Percentiles rank a stretch among this genome's conserved stretches.
Evolutionary conservation across 2,888 invertebrate species (phyloP).

Genomic region (Geotrupes spiniger): DNA sequence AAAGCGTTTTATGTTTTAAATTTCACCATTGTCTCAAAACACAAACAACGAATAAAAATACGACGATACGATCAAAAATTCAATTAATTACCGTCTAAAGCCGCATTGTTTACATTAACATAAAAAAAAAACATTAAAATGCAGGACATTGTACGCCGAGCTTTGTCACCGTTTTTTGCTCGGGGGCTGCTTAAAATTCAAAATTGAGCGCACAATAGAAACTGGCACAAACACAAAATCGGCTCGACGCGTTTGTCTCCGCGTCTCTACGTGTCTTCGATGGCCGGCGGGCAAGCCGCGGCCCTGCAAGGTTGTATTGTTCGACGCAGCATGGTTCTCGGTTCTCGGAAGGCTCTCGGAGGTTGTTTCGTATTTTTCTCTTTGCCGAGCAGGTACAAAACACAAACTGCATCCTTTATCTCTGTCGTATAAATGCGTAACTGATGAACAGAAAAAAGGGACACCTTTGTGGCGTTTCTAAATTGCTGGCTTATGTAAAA

Average conservation of each 20-base stretch:
- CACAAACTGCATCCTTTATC: slow-evolving; percentile 6
- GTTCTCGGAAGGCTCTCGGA: slow-evolving; percentile 24
- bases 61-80: no score
- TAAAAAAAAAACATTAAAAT: slow-evolving; percentile 13
- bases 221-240: slow-evolving; percentile 11
- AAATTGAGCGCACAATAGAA: slow-evolving; percentile 24
- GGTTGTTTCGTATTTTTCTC: slow-evolving; percentile 19
- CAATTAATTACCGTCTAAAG: neutral
- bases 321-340: slow-evolving; percentile 29
- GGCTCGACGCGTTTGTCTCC: slow-evolving; percentile 19
- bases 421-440: slow-evolving; percentile 9
- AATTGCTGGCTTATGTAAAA: slow-evolving; percentile 11
- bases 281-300: slow-evolving; percentile 21
- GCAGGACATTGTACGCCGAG: slow-evolving; percentile 11
- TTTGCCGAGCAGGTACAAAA: slow-evolving; percentile 18
- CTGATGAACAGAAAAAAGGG: slow-evolving; percentile 4
- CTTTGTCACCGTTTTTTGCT: slow-evolving; percentile 9
- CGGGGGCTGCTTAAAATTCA: slow-evolving; percentile 22
- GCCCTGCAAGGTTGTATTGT: slow-evolving; percentile 35
- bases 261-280: slow-evolving; percentile 20
- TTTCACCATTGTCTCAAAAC: no score
- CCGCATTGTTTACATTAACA: slow-evolving; percentile 9
- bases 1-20: no score
- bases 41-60: no score
- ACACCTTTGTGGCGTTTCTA: slow-evolving; percentile 13